Percentiles rank a stretch among this genome's conserved stretches.
phyloP scores from a whole-genome alignment of 2,797 vertebrate species.

The Okamejei kenojei region DNA sequence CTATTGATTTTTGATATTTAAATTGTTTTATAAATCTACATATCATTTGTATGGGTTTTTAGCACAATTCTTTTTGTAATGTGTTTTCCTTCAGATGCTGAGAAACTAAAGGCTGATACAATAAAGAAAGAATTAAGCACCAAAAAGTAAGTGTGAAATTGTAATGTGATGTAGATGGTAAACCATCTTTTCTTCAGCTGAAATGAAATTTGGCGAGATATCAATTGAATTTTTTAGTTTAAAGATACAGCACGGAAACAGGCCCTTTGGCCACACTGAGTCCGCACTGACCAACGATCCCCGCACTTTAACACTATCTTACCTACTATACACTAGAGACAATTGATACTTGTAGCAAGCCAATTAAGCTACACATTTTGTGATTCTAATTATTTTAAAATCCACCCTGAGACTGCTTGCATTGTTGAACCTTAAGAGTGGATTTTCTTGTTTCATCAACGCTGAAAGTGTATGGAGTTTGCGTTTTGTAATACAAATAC shows the following conservation, averaged over 20 bases:
- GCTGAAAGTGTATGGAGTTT: too few relatives aligned
- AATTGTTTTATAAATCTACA: not conserved
- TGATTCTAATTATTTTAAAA: not conserved
- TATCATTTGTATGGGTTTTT: not conserved
- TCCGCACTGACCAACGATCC: too few relatives aligned
- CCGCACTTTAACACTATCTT: too few relatives aligned
- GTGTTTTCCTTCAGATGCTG: slow-evolving; percentile 6
- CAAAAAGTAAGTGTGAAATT: not conserved
- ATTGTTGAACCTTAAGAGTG: not conserved
- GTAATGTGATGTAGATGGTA: not conserved
- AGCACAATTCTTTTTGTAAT: not conserved
- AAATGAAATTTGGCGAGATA: not conserved
- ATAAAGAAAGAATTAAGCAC: not conserved
- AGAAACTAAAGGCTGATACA: not conserved
- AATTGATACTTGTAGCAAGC: too few relatives aligned
- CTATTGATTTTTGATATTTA: not conserved
- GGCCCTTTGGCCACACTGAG: too few relatives aligned
- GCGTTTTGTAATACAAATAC: not conserved
- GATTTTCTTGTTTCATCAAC: not conserved
- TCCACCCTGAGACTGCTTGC: not conserved
- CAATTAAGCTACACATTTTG: not conserved
- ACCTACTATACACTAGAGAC: too few relatives aligned
- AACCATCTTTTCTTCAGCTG: not conserved
- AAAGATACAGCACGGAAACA: too few relatives aligned
- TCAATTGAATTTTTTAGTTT: not conserved